A percentile compares a stretch with the other conserved stretches of the same genome.
phyloP scores from a whole-genome alignment of 2,888 invertebrate species.

The Ectropis crepuscularia region DNA sequence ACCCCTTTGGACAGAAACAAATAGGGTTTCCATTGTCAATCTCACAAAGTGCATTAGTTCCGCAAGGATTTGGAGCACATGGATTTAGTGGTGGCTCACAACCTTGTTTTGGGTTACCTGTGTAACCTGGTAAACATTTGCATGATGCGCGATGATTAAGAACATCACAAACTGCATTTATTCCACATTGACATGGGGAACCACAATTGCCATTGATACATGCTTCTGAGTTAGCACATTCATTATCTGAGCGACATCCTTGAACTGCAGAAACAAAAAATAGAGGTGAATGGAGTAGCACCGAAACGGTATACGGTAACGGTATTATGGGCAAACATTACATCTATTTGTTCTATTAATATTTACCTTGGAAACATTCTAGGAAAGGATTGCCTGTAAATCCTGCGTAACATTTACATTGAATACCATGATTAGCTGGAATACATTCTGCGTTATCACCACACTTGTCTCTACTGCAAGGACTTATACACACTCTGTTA shows the following conservation, averaged over 20 bases:
- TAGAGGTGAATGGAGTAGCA: not conserved
- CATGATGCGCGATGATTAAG: slow-evolving; percentile 91
- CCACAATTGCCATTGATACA: slow-evolving; percentile 91
- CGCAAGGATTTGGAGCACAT: slow-evolving; percentile 94
- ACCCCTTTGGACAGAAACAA: slow-evolving; percentile 94
- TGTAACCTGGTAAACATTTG: slow-evolving; percentile 92
- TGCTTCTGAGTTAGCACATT: slow-evolving; percentile 90
- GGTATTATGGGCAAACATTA: slow-evolving; percentile 16
- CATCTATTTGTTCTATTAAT: not conserved
- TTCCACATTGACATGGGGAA: slow-evolving; percentile 91
- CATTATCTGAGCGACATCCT: slow-evolving; percentile 89
- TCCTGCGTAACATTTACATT: slow-evolving; percentile 90
- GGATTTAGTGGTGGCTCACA: slow-evolving; percentile 91
- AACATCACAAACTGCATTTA: slow-evolving; percentile 92
- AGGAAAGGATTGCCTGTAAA: slow-evolving; percentile 91
- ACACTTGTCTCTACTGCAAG: slow-evolving; percentile 91
- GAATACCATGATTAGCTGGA: slow-evolving; percentile 89
- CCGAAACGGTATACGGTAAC: not conserved
- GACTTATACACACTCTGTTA: slow-evolving; percentile 93
- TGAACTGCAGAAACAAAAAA: slow-evolving; percentile 72
- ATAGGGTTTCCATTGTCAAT: slow-evolving; percentile 93
- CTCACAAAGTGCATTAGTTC: slow-evolving; percentile 93
- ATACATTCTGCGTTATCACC: slow-evolving; percentile 93
- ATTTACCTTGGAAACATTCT: slow-evolving; percentile 86
- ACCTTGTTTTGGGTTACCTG: slow-evolving; percentile 89